A percentile compares a stretch with the other conserved stretches of the same genome.
phyloP scores from a whole-genome alignment of 2,797 vertebrate genomes.

The Vultur gryphus region DNA sequence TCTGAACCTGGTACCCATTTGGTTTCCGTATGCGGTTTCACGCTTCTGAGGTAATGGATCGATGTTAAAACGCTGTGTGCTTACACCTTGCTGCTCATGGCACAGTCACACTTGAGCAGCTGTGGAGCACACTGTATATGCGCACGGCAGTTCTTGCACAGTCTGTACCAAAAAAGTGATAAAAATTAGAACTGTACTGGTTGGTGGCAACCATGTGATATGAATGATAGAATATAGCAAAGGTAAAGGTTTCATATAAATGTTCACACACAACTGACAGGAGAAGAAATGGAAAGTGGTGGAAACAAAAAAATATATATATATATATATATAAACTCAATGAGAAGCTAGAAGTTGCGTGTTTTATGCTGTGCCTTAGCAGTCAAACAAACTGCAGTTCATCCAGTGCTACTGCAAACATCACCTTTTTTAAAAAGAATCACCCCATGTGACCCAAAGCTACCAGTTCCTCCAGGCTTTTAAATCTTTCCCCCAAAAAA shows the following conservation, averaged over 20 bases:
- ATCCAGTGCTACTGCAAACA: background rate
- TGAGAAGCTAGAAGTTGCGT: background rate
- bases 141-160: accelerated
- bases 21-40: slow-evolving; percentile 31
- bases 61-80: background rate
- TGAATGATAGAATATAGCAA: accelerated
- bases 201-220: background rate
- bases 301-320: background rate
- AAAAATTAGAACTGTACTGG: background rate
- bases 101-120: background rate
- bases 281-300: background rate
- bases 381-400: background rate
- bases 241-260: background rate
- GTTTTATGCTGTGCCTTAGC: background rate
- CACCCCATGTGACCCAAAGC: background rate
- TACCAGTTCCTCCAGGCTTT: background rate
- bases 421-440: background rate
- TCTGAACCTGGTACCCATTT: background rate
- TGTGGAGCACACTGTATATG: background rate
- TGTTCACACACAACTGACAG: background rate
- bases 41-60: background rate
- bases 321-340: background rate
- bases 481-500: background rate
- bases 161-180: accelerated
- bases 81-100: background rate